A percentile compares a stretch with the other conserved stretches of the same genome.
phyloP scores from a whole-genome alignment of 2,888 invertebrate species.

The Muscina levida region DNA sequence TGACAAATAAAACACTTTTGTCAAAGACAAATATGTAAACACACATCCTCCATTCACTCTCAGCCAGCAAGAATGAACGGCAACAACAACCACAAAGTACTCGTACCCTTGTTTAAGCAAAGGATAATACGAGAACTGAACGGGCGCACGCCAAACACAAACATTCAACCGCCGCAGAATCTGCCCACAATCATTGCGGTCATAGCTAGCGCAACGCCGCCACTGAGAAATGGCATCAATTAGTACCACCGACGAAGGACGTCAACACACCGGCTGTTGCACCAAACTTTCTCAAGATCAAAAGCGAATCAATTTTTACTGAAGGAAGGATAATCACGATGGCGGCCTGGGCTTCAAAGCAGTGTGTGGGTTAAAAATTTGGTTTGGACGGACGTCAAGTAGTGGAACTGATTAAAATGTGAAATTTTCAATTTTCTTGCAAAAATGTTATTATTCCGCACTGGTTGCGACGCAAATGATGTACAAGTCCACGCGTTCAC shows the following conservation, averaged over 20 bases:
- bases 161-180: slow-evolving; percentile 49
- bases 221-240: neutral
- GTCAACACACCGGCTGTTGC: neutral
- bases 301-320: no score
- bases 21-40: slow-evolving; percentile 67
- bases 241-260: neutral
- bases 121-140: slow-evolving; percentile 44
- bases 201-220: slow-evolving; percentile 23
- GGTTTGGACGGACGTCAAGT: slow-evolving; percentile 19
- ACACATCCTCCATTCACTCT: slow-evolving; percentile 47
- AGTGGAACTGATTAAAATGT: slow-evolving; percentile 53
- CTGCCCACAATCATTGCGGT: slow-evolving; percentile 51
- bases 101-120: slow-evolving; percentile 48
- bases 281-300: slow-evolving; percentile 46
- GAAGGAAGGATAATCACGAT: neutral
- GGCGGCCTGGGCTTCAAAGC: neutral
- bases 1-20: slow-evolving; percentile 76
- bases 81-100: slow-evolving; percentile 32
- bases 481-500: slow-evolving; percentile 44
- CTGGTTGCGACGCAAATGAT: slow-evolving; percentile 73
- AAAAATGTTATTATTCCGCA: slow-evolving; percentile 75
- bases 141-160: slow-evolving; percentile 38
- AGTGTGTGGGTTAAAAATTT: neutral
- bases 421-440: slow-evolving; percentile 57
- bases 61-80: slow-evolving; percentile 21